phyloP scores from a whole-genome alignment of 1,140 invertebrate genomes.

The Thaumatotibia leucotreta region DNA sequence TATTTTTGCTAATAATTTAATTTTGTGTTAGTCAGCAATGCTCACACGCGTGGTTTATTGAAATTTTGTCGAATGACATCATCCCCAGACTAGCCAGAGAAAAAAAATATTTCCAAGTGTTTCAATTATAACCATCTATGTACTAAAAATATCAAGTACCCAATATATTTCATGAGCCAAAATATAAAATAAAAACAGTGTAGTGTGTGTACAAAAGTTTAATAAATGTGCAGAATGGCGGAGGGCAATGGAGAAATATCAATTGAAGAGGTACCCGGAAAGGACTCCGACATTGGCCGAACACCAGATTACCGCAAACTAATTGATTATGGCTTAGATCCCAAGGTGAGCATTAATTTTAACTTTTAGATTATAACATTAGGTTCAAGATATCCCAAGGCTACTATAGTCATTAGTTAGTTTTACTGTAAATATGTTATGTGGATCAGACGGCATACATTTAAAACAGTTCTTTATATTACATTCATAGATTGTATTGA shows the following conservation, averaged over 20 bases:
- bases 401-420: too few species aligned
- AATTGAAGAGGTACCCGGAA: slow-evolving; percentile 86
- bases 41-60: slow-evolving; percentile 55
- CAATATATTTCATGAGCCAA: slow-evolving; percentile 23
- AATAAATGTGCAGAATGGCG: slow-evolving; percentile 85
- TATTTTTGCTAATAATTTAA: slow-evolving; percentile 27
- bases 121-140: slow-evolving; percentile 24
- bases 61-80: slow-evolving; percentile 62
- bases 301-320: slow-evolving; percentile 93
- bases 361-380: background rate
- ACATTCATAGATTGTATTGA: too few species aligned
- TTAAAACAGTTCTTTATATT: too few species aligned
- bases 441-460: too few species aligned
- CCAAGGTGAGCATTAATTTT: slow-evolving; percentile 80
- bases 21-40: slow-evolving; percentile 40
- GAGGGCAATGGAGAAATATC: slow-evolving; percentile 93
- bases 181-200: slow-evolving; percentile 34
- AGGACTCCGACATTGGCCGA: slow-evolving; percentile 84
- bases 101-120: slow-evolving; percentile 24
- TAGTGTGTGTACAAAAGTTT: slow-evolving; percentile 61
- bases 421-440: too few species aligned
- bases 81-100: slow-evolving; percentile 49
- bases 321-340: slow-evolving; percentile 94
- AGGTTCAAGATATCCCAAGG: too few species aligned
- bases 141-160: slow-evolving; percentile 27